A percentile compares a stretch with the other conserved stretches of the same genome.
Evolutionary conservation across 2,113 vertebrate genomes (phyloP).

Genomic region (Sigmodon hispidus): DNA sequence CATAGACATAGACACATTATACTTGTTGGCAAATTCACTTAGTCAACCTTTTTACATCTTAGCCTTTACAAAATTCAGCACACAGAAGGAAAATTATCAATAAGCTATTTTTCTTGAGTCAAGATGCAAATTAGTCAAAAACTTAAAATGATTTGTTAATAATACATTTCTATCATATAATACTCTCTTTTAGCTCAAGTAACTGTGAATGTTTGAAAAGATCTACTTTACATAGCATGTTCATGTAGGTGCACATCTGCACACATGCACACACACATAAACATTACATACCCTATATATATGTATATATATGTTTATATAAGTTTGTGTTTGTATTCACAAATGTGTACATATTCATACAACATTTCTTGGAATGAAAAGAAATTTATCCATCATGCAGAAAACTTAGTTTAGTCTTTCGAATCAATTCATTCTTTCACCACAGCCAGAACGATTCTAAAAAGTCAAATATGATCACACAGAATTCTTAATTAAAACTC

Average conservation of each 20-base stretch:
- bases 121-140: constrained; percentile 25
- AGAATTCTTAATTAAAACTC: constrained; percentile 47
- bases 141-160: not conserved
- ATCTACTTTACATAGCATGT: not conserved
- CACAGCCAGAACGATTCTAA: not conserved
- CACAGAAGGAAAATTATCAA: not conserved
- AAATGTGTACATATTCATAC: not conserved
- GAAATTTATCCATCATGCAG: not conserved
- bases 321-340: not conserved
- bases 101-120: not conserved
- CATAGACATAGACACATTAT: constrained; percentile 46
- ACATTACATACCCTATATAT: not conserved
- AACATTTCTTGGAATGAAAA: not conserved
- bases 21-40: constrained; percentile 36
- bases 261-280: not conserved
- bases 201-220: not conserved
- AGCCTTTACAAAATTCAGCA: not conserved
- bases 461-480: constrained; percentile 49
- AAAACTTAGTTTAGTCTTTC: not conserved
- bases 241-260: fast-evolving
- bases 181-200: constrained; percentile 1
- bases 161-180: constrained; percentile 21
- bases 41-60: not conserved
- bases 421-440: constrained; percentile 14
- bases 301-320: not conserved